Conservation (phyloP, 2,888 invertebrate species). For the Prosopocoilus inquinatus region DNA sequence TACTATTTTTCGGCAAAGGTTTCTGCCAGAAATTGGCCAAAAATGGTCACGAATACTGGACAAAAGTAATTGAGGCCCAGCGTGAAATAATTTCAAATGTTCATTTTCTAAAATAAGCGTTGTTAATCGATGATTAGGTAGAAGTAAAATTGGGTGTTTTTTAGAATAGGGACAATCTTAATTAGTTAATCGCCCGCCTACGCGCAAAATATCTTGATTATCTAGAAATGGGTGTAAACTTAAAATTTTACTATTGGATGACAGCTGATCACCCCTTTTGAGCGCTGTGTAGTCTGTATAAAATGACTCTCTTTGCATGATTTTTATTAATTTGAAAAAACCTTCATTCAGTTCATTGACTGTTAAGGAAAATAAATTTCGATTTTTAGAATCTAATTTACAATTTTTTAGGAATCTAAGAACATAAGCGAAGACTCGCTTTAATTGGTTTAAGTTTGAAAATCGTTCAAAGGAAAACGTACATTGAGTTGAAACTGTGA, state of each 20-base stretch:
- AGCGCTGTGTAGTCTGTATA: no score
- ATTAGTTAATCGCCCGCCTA: slow-evolving; percentile 16
- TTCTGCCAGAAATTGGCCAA: slow-evolving; percentile 21
- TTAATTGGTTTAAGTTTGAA: not conserved
- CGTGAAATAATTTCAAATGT: slow-evolving; percentile 23
- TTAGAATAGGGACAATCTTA: not conserved
- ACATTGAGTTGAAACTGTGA: no score
- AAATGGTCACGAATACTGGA: slow-evolving; percentile 9
- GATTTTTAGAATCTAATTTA: no score
- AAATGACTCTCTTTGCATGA: no score
- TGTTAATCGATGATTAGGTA: slow-evolving; percentile 20
- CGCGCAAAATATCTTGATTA: slow-evolving; percentile 14
- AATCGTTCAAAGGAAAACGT: not conserved
- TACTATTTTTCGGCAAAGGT: not conserved
- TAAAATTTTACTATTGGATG: slow-evolving; percentile 11
- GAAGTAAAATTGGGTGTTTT: slow-evolving; percentile 23
- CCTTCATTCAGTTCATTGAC: no score
- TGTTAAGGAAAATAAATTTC: no score
- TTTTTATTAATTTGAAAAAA: no score
- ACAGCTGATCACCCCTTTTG: not conserved
- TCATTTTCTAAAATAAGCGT: slow-evolving; percentile 22
- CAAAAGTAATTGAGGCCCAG: slow-evolving; percentile 21
- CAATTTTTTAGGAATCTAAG: slow-evolving; percentile 11
- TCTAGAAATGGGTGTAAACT: slow-evolving; percentile 24
- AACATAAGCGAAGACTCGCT: slow-evolving; percentile 5